These are phyloP conservation scores for Cephalopterus ornatus DNA, from an alignment of 2,113 vertebrate genomes.

Conservation along the genomic window DNA sequence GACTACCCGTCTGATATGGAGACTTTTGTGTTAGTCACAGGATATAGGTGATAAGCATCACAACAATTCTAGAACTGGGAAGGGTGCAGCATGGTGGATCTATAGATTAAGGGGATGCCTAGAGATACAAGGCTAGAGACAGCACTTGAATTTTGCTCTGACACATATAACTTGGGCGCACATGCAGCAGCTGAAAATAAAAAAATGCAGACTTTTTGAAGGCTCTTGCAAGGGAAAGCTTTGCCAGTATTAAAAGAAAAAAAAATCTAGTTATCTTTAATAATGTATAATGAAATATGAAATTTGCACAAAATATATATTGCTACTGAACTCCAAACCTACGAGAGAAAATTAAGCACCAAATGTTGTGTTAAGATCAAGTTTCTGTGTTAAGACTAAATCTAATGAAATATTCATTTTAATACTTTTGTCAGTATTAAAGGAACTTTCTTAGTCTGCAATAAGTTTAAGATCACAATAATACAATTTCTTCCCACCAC, in stretches of 20 bases:
- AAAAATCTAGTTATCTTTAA: neutral
- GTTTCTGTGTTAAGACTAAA: neutral
- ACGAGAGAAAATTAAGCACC: neutral
- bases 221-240: neutral
- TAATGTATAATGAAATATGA: neutral
- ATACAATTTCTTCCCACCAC: neutral
- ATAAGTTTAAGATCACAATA: neutral
- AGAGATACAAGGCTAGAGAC: neutral
- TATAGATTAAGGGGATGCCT: neutral
- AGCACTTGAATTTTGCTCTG: neutral
- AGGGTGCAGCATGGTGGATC: neutral
- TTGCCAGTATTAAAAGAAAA: neutral
- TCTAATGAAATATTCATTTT: neutral
- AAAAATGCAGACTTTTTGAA: neutral
- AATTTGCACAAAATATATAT: neutral
- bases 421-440: neutral
- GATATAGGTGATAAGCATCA: neutral
- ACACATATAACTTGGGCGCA: neutral
- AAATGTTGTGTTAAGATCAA: neutral
- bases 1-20: rapidly evolving
- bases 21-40: neutral
- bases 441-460: neutral
- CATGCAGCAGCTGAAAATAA: neutral
- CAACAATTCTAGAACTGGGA: neutral
- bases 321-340: neutral